A percentile compares a stretch with the other conserved stretches of the same genome.
These are phyloP conservation scores for Cossypha caffra DNA, from an alignment of 2,797 vertebrate genomes.

Conservation along the genomic window DNA sequence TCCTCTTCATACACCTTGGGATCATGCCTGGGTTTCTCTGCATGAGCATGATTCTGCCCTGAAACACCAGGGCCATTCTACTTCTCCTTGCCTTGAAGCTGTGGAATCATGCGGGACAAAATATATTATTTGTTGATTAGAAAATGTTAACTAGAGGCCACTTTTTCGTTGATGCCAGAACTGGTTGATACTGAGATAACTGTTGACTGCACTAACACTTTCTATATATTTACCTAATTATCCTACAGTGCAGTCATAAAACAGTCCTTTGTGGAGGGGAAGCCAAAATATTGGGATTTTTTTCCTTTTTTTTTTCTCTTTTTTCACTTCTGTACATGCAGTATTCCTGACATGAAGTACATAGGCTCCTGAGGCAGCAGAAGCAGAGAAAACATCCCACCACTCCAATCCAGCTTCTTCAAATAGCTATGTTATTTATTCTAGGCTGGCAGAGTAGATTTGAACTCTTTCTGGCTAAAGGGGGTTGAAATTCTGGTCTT, in stretches of 20 bases:
- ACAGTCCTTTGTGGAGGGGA: neutral
- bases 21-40: neutral
- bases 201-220: neutral
- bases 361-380: neutral
- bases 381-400: neutral
- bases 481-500: neutral
- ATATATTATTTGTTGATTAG: neutral
- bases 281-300: neutral
- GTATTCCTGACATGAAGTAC: neutral
- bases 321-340: neutral
- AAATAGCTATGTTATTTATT: neutral
- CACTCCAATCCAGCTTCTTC: neutral
- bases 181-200: neutral
- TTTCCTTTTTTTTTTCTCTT: accelerated
- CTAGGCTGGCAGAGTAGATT: neutral
- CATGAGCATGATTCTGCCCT: neutral
- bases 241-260: neutral
- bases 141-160: neutral
- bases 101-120: neutral
- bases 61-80: neutral
- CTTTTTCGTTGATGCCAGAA: neutral
- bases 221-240: neutral
- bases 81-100: neutral
- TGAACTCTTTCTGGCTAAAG: neutral
- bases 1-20: neutral